Evolutionary conservation across 2,797 vertebrate species (phyloP), one percentile per base, ranked within the genome.

Genomic region (Antennarius maculatus): DNA sequence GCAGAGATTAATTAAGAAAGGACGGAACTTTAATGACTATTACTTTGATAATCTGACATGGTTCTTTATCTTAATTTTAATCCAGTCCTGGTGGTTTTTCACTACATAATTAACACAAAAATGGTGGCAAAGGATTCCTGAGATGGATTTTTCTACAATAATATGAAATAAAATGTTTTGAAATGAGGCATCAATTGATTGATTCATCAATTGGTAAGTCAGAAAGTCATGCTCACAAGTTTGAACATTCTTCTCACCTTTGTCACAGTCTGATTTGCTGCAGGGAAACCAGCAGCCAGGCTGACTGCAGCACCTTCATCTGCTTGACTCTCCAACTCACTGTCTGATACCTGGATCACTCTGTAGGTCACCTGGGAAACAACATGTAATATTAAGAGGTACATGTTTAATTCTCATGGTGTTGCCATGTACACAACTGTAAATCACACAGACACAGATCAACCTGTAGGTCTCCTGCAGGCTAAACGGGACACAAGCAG

Each of bases 271-370:
- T 96, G 97, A 0, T 95, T 71, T 12, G 89, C 82, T 1, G 95
- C 92, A 0, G 96, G 97, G 66, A 97, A 97, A 3, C 96, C 96
- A 14, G 96, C 91, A 61, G 97, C 96, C 76, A 97, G 94, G 61
- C 96, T 97, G 86, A 98, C 96, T 13, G 96, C 96, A 0, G 94
- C 91, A 16, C 93, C 85, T 65, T 95, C 96, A 50, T 97, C 96
- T 0, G 94, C 90, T 88, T 97, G 96, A 37, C 93, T 93, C 52
- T 97, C 96, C 90, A 97, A 77, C 91, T 97, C 96, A n/a, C 96
- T 95, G 50, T 97, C 96, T 0, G 96, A 95, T 68, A 98, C 94
- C 81, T 97, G 97, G 86, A 98, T 98, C 83, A 97, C 97, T 69
- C 96, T 91, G 85, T 98, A 98, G 74, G 96, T 97, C 87, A 98